A percentile compares a stretch with the other conserved stretches of the same genome.
phyloP scores from a whole-genome alignment of 2,888 invertebrate species.

The Diarsia rubi region DNA sequence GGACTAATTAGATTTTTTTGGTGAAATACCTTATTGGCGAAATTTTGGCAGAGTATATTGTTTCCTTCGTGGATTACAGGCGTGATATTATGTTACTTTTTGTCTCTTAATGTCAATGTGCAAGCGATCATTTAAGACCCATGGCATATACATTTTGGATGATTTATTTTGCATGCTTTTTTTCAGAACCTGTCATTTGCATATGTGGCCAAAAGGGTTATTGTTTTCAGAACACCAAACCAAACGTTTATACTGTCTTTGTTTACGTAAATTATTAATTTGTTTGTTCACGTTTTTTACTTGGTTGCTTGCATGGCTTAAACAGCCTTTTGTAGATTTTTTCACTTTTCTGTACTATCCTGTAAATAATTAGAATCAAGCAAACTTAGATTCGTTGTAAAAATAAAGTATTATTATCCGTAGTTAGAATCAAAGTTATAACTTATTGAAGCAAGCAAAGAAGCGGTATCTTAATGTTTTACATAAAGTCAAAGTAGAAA shows the following conservation, averaged over 20 bases:
- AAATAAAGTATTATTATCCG: no score
- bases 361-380: background rate
- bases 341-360: no score
- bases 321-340: background rate
- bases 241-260: background rate
- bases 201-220: background rate
- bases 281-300: background rate
- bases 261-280: background rate
- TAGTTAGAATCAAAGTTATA: background rate
- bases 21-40: no score
- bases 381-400: background rate
- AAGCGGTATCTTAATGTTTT: slow-evolving; percentile 6
- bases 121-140: slow-evolving; percentile 1
- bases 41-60: no score
- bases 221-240: background rate
- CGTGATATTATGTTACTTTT: background rate
- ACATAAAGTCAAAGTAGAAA: slow-evolving; percentile 46
- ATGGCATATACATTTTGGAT: slow-evolving; percentile 16
- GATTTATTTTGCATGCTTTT: slow-evolving; percentile 20
- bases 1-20: no score
- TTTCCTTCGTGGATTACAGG: no score
- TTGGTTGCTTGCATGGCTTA: background rate
- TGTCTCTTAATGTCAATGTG: no score
- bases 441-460: background rate
- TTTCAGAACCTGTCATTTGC: slow-evolving; percentile 25